Evolutionary conservation across 2,888 invertebrate species (phyloP).

Genomic region (Timandra comae): DNA sequence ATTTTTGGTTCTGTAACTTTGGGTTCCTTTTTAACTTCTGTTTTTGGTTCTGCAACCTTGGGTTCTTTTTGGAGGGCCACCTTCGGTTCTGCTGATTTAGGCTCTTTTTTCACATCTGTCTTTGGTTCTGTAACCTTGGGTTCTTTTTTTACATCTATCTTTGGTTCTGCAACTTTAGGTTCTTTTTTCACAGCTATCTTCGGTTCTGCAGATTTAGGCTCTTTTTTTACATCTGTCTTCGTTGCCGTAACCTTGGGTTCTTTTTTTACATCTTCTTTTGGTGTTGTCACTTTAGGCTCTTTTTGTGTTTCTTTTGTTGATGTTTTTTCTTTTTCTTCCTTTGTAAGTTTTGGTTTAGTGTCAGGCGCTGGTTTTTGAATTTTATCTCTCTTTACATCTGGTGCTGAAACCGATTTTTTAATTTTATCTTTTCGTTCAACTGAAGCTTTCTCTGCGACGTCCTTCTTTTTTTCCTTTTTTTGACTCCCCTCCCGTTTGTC

Average conservation of each 20-base stretch:
- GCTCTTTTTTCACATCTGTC: neutral
- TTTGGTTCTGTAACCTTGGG: neutral
- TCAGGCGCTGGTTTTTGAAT: neutral
- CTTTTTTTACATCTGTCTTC: neutral
- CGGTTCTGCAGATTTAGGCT: neutral
- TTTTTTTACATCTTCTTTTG: neutral
- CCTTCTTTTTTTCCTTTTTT: slow-evolving; percentile 1
- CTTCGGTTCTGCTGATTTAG: slow-evolving; percentile 5
- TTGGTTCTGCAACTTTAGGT: neutral
- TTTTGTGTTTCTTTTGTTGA: too few relatives aligned
- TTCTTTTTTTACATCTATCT: neutral
- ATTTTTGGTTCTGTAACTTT: too few relatives aligned
- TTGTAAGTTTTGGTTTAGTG: neutral
- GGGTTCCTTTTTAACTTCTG: too few relatives aligned
- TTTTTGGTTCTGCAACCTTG: too few relatives aligned
- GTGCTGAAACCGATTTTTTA: neutral
- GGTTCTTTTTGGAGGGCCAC: too few relatives aligned
- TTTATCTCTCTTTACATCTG: neutral
- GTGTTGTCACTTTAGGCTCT: neutral
- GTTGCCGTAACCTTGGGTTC: neutral
- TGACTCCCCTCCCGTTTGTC: slow-evolving; percentile 1
- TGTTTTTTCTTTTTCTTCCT: neutral
- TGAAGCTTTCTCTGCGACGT: neutral
- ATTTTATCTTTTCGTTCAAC: neutral
- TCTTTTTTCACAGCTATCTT: neutral